Percentiles rank a stretch among this genome's conserved stretches.
Conservation (phyloP, 2,113 vertebrate species). For the Xenus cinereus region DNA sequence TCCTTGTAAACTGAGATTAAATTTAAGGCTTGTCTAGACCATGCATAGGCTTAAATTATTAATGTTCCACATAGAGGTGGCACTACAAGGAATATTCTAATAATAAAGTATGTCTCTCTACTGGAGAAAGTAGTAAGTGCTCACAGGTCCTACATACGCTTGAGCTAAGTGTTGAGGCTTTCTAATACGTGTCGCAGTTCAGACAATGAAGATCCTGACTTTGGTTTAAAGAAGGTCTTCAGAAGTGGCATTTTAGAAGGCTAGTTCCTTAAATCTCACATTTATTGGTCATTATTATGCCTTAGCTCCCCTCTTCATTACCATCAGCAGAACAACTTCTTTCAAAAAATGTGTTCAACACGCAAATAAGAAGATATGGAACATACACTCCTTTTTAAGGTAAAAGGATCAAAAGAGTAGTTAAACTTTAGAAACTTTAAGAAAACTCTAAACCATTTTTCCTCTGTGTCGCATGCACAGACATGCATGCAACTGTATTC, state of each 20-base stretch:
- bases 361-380: neutral
- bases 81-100: neutral
- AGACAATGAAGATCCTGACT: neutral
- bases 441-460: neutral
- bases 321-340: neutral
- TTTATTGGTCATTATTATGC: neutral
- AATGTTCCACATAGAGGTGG: neutral
- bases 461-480: neutral
- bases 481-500: neutral
- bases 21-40: neutral
- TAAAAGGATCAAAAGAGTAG: neutral
- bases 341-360: neutral
- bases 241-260: neutral
- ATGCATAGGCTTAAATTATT: neutral
- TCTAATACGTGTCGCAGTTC: neutral
- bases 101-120: neutral
- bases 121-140: neutral
- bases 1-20: neutral
- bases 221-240: neutral
- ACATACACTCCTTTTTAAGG: neutral
- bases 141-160: neutral
- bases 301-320: neutral
- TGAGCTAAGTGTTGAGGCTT: neutral
- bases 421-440: neutral
- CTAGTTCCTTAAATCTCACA: neutral